These are phyloP conservation scores for Eriocheir sinensis DNA, from an alignment of 1,140 invertebrate species.

Conservation along the genomic window DNA sequence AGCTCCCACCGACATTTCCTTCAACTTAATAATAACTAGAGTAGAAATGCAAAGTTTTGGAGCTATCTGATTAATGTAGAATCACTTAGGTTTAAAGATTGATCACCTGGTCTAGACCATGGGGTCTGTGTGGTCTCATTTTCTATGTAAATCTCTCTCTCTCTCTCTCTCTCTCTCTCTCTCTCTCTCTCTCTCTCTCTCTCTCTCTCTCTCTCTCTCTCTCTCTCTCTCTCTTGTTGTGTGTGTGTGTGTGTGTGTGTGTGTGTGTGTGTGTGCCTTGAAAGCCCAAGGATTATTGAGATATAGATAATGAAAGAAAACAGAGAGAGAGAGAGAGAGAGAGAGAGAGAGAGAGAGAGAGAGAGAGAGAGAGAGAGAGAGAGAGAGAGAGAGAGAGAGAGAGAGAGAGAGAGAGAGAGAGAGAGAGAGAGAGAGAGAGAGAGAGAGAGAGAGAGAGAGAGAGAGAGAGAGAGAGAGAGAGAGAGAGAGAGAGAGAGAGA, in stretches of 20 bases:
- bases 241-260: too few species aligned
- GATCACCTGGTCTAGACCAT: too few species aligned
- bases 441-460: neutral
- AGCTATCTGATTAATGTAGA: too few species aligned
- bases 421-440: neutral
- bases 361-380: neutral
- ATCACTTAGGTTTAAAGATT: too few species aligned
- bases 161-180: conserved; percentile 22
- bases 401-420: neutral
- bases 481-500: conserved; percentile 45
- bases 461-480: conserved; percentile 28
- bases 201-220: conserved; percentile 47
- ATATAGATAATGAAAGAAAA: neutral
- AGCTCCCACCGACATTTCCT: too few species aligned
- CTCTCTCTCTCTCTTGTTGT: conserved; percentile 20
- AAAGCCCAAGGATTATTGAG: too few species aligned
- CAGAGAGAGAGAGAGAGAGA: neutral
- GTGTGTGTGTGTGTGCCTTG: too few species aligned
- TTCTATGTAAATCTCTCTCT: too few species aligned
- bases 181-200: conserved; percentile 41
- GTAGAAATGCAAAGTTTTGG: too few species aligned
- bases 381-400: neutral
- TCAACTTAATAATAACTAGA: too few species aligned
- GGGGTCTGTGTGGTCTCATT: too few species aligned
- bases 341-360: neutral